These are phyloP conservation scores for Himalopsyche tibetana DNA, from an alignment of 2,888 invertebrate species.

Conservation along the genomic window DNA sequence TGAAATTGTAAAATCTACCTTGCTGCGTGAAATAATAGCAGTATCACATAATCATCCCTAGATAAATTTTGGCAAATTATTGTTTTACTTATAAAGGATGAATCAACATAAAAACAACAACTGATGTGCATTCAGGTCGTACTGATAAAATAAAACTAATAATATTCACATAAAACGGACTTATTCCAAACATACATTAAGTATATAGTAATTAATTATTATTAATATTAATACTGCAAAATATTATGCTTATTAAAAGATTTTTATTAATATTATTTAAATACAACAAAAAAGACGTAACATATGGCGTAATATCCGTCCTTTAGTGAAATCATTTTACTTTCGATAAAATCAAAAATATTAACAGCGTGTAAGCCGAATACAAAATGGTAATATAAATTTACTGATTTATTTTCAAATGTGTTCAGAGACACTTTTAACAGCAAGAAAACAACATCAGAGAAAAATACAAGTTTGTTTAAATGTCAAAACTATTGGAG, in stretches of 20 bases:
- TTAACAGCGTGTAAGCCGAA: no score
- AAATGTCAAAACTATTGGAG: no score
- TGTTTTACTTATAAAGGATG: not conserved
- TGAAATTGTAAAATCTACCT: constrained; percentile 8
- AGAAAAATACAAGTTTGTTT: no score
- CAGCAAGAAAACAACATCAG: no score
- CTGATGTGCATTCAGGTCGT: not conserved
- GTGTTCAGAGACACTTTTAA: no score
- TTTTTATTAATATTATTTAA: constrained; percentile 40
- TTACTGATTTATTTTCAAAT: no score
- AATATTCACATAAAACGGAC: constrained; percentile 23
- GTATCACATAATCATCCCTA: constrained; percentile 10
- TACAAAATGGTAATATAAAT: no score
- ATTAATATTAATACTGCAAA: constrained; percentile 39
- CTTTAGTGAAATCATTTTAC: not conserved
- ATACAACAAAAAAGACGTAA: not conserved
- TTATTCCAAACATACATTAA: constrained; percentile 17
- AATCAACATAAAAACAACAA: not conserved
- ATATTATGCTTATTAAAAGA: constrained; percentile 23
- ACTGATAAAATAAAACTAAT: constrained; percentile 7
- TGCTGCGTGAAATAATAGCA: not conserved
- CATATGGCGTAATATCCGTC: not conserved
- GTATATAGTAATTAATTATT: constrained; percentile 16
- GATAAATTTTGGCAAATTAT: constrained; percentile 40
- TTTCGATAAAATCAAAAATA: no score